These are phyloP conservation scores for Apamea sordens DNA, from an alignment of 2,888 invertebrate genomes.

Conservation along the genomic window DNA sequence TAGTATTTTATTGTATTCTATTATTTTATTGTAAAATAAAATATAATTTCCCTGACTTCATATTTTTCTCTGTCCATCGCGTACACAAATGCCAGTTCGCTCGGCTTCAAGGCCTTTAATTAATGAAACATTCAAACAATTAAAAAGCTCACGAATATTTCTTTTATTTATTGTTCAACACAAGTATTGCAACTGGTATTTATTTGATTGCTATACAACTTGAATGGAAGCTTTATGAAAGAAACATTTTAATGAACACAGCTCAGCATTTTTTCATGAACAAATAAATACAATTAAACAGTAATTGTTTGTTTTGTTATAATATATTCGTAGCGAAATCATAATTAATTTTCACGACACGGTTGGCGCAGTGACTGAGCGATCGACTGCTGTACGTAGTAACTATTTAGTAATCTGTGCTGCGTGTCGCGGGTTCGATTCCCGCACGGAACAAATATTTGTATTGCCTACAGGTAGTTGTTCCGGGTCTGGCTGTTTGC, in stretches of 20 bases:
- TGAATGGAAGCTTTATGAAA: not conserved
- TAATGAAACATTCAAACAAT: constrained; percentile 27
- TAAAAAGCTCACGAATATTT: constrained; percentile 20
- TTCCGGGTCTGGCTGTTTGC: no score
- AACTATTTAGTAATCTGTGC: no score
- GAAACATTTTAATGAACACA: constrained; percentile 28
- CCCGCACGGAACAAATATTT: no score
- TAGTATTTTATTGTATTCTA: no score
- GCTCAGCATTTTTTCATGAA: constrained; percentile 12
- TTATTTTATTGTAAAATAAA: no score
- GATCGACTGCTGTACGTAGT: no score
- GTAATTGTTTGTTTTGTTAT: no score
- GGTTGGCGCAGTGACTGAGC: no score
- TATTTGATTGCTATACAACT: constrained; percentile 18
- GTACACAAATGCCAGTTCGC: not conserved
- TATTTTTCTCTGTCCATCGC: not conserved
- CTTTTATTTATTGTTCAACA: not conserved
- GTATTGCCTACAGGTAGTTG: no score
- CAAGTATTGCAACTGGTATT: constrained; percentile 25
- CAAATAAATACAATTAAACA: no score
- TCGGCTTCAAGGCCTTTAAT: constrained; percentile 16
- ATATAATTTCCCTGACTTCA: not conserved
- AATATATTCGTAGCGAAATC: not conserved
- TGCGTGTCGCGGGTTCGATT: no score
- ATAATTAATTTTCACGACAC: no score